phyloP scores from a whole-genome alignment of 2,797 vertebrate genomes.

The Telmatherina bonti region DNA sequence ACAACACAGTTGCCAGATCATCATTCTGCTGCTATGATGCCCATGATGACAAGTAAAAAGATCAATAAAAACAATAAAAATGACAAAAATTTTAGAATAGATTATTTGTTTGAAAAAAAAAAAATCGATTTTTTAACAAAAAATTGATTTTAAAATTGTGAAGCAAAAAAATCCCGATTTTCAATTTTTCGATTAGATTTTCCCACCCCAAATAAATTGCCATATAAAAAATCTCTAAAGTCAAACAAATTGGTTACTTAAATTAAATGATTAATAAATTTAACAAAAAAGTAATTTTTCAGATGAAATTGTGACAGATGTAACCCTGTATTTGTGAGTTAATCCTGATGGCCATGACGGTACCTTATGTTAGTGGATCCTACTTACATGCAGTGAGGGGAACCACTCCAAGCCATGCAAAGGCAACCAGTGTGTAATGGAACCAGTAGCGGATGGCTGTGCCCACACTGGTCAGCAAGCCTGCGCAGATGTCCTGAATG shows the following conservation, averaged over 20 bases:
- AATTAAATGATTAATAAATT: not conserved
- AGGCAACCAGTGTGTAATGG: slow-evolving; percentile 99
- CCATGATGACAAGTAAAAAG: too few species aligned
- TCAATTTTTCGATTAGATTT: too few species aligned
- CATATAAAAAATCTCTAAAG: not conserved
- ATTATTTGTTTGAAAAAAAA: too few species aligned
- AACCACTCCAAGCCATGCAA: slow-evolving; percentile 98
- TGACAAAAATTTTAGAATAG: too few species aligned
- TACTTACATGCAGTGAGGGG: slow-evolving; percentile 99
- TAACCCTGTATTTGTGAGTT: not conserved
- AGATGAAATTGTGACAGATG: not conserved
- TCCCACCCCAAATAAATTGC: too few species aligned
- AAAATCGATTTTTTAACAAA: too few species aligned
- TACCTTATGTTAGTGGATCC: not conserved
- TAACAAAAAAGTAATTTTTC: not conserved
- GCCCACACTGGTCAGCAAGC: slow-evolving; percentile 98
- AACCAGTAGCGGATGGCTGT: slow-evolving; percentile 99
- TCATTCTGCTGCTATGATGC: too few species aligned
- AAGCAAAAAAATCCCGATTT: too few species aligned
- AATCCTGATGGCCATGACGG: not conserved
- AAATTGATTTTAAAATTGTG: too few species aligned
- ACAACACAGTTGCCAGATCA: too few species aligned
- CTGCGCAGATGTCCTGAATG: slow-evolving; percentile 98
- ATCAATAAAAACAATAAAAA: too few species aligned
- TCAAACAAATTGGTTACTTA: not conserved